Conservation (phyloP, 2,888 invertebrate genomes). For the Xanthorhoe designata region DNA sequence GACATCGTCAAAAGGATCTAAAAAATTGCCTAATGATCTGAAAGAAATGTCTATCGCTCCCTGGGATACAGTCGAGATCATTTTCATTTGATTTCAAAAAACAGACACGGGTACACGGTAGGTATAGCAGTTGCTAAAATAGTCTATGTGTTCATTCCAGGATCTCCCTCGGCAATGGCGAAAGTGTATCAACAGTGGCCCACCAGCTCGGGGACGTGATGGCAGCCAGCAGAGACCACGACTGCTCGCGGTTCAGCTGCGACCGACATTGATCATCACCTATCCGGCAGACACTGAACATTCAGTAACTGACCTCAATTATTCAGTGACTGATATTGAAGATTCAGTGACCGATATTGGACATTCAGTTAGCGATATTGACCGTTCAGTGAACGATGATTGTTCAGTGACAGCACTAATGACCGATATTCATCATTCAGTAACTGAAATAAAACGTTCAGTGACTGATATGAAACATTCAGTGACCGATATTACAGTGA, state of each 20-base stretch:
- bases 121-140: neutral
- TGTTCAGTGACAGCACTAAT: neutral
- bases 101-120: no score
- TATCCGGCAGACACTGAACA: neutral
- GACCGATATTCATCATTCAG: constrained; percentile 1
- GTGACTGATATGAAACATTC: neutral
- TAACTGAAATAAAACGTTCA: neutral
- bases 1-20: no score
- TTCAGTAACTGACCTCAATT: neutral
- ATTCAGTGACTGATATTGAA: constrained; percentile 3
- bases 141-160: constrained; percentile 75
- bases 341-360: constrained; percentile 2
- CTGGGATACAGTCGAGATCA: no score
- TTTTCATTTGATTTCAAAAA: no score
- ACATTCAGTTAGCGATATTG: neutral
- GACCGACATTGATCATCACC: constrained; percentile 57
- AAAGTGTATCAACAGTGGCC: constrained; percentile 85
- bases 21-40: no score
- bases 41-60: no score
- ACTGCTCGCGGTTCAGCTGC: constrained; percentile 88
- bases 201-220: constrained; percentile 90
- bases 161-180: constrained; percentile 86
- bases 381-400: neutral
- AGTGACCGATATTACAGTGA: constrained; percentile 1
- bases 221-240: constrained; percentile 89